Base-by-base conservation (phyloP, 1,140 invertebrate species). In the Thaumetopoea pityocampa region DNA sequence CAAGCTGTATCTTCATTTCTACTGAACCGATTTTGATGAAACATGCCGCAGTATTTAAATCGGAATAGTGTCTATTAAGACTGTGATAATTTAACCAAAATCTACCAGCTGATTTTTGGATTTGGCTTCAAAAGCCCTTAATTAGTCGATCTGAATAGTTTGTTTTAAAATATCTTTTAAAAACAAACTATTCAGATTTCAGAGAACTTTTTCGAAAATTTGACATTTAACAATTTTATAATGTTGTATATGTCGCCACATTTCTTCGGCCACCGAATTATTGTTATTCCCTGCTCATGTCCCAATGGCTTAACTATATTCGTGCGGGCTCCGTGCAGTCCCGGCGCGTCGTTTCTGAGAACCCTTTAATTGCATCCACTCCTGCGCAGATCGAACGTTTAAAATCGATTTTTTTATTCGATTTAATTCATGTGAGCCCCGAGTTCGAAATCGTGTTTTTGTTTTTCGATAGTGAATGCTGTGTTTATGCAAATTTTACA, bases 401-500 rank as follows among this genome's bases (percentile, higher is more conserved):
- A 80, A 83, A 83, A 83, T 78, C 70, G 73, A 83, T 83, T 80
- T 82, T 54, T 83, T 79, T 80, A 78, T 68, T 79, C 73, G 64
- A 78, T 80, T 83, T 80, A 76, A 62, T 66, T 53, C 57, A 69
- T 70, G 70, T 66, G 74, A 61, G 74, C 63, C 44, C 26, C 58
- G 58, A 59, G 60, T 65, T 71, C 52, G 59, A 62, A 67, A 69
- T 70, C 63, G 57, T 66, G 60, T 68, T 76, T 65, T 76, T 72
- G 58, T 77, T 79, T 74, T 64, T 51, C 56, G 66, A 78, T 79
- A 72, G 67, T 45, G 62, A 69, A 79, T 60, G 64, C 46, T 71
- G 67, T 80, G 79, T 83, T 67, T 79, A 83, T 83, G 78, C 71
- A 80, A 83, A 83, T 83, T 74, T 70, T 72, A 79, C 74, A 82